Evolutionary conservation across 2,888 invertebrate genomes (phyloP).

Genomic region (Leucozona laternaria): DNA sequence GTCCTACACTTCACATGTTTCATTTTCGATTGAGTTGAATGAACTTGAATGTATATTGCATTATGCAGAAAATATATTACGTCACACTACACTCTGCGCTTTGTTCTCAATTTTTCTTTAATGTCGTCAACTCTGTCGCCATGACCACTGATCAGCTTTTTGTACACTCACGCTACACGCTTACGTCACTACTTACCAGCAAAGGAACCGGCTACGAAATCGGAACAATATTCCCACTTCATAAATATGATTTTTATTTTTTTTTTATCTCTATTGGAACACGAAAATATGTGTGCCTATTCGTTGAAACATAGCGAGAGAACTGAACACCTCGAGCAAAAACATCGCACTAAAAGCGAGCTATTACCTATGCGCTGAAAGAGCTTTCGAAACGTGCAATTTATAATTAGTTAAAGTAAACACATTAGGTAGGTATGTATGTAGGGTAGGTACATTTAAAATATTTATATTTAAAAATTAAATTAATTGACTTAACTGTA

Average conservation of each 20-base stretch:
- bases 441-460: too few relatives aligned
- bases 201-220: constrained; percentile 86
- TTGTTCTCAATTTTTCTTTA: constrained; percentile 1
- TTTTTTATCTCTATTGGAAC: constrained; percentile 23
- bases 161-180: not conserved
- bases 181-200: constrained; percentile 84
- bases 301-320: constrained; percentile 36
- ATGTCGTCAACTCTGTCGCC: not conserved
- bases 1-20: constrained; percentile 36
- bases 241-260: constrained; percentile 68
- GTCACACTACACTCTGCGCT: constrained; percentile 44
- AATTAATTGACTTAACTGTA: not conserved
- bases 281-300: constrained; percentile 18
- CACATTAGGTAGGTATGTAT: not conserved
- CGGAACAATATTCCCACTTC: constrained; percentile 83
- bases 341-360: constrained; percentile 58
- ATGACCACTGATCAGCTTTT: constrained; percentile 27
- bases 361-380: constrained; percentile 19
- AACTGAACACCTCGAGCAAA: constrained; percentile 50
- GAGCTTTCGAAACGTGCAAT: constrained; percentile 56
- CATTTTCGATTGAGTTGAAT: constrained; percentile 54
- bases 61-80: constrained; percentile 51
- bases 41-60: constrained; percentile 41
- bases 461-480: too few relatives aligned
- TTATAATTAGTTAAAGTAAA: constrained; percentile 57